Base-by-base conservation (phyloP, 2,888 invertebrate genomes). In the Lasioglossum oenotherae region DNA sequence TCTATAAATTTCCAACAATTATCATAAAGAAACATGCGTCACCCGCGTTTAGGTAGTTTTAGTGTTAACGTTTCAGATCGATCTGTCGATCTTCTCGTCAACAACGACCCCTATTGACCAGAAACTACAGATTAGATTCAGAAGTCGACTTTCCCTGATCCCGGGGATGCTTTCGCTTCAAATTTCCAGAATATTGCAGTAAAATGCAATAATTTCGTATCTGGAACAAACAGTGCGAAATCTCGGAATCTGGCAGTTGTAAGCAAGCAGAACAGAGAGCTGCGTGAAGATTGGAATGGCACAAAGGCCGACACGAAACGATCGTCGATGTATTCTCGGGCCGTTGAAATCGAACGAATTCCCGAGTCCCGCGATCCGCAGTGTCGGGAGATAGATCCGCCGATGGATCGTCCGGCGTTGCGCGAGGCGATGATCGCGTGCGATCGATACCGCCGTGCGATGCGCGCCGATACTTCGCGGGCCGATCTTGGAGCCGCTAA, bases 391-490 rank as follows among this genome's bases (percentile, higher is more conserved):
- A 82, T 82, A 79, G 74, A 82, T 80, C 72, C 71, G 16, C 60
- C 69, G 82, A 78, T 69, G 73, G 77, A 84, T 86, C 74, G 77
- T 38, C 31, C 38, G 49, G 27, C 76, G 72, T 16, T 38, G 46
- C 46, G 31, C 35, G 78, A 79, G 80, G 71, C 77, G 87, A 82
- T 78, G 89, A 87, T 88, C 85, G 81, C 78, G 87, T 67, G 67
- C 84, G 84, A 89, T 89, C 86, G 89, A 88, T 89, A 64, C 75
- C 82, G 74, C 60, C 60, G 78, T 53, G 72, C 60, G 41, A 74
- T 41, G 71, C 53, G 38, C 82, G 35, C 35, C 83, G 76, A 80
- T 75, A 49, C n/a, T 35, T 31, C 46, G 49, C 64, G 77, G 72
- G 14, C 74, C 60, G 89, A 78, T 82, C 85, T 80, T 53, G 76